Evolutionary conservation across 2,797 vertebrate genomes (phyloP).

Genomic region (Vespertilio murinus): DNA sequence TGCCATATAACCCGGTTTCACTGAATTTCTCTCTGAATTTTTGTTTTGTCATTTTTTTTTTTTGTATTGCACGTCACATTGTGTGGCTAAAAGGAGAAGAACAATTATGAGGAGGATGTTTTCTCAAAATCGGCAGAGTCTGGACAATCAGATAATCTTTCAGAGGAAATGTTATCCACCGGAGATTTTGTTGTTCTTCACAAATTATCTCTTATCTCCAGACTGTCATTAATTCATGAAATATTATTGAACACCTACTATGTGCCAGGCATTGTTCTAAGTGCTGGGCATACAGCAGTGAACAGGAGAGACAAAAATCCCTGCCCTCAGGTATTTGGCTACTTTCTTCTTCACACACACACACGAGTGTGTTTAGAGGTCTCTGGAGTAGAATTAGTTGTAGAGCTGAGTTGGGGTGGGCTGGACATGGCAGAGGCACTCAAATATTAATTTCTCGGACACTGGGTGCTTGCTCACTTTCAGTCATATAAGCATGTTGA

Average conservation of each 20-base stretch:
- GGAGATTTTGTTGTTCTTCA: neutral
- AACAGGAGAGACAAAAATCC: neutral
- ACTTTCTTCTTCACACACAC: neutral
- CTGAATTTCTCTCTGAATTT: neutral
- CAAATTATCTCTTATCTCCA: neutral
- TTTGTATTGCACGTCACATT: neutral
- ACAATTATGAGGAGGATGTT: neutral
- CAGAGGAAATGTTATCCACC: neutral
- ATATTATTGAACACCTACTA: neutral
- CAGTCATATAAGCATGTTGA: too few relatives aligned
- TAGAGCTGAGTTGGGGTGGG: neutral
- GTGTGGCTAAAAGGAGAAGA: neutral
- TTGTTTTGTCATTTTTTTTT: constrained; percentile 42
- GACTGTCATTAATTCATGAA: neutral
- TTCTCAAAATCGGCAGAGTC: neutral
- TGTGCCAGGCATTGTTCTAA: neutral
- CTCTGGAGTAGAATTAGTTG: neutral
- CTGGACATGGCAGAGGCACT: neutral
- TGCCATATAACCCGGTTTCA: constrained; percentile 12
- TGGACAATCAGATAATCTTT: neutral
- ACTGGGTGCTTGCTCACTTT: neutral
- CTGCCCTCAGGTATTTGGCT: neutral
- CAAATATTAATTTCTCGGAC: neutral
- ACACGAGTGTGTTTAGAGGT: neutral
- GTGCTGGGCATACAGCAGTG: neutral